Percentiles rank a stretch among this genome's conserved stretches.
phyloP scores from a whole-genome alignment of 1,140 invertebrate species.

The Adelges cooleyi region DNA sequence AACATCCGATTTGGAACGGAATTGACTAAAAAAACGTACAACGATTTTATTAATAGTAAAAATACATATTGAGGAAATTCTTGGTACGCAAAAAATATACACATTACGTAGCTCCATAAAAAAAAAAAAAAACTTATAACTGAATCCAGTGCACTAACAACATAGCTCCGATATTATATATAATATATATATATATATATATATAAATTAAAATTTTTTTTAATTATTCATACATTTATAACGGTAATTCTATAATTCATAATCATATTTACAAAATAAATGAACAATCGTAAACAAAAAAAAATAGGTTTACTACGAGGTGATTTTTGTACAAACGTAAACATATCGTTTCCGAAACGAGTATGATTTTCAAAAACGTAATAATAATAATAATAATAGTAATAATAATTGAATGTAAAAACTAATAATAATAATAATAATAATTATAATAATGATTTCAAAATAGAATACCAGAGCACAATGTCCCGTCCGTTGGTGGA shows the following conservation, averaged over 20 bases:
- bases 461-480: too few relatives aligned
- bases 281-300: slow-evolving; percentile 27
- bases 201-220: too few relatives aligned
- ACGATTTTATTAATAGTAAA: slow-evolving; percentile 22
- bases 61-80: slow-evolving; percentile 21
- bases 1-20: slow-evolving; percentile 4
- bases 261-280: slow-evolving; percentile 28
- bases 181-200: too few relatives aligned
- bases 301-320: slow-evolving; percentile 9
- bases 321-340: slow-evolving; percentile 18
- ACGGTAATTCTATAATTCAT: slow-evolving; percentile 10
- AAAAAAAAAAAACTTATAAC: neutral
- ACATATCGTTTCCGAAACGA: slow-evolving; percentile 12
- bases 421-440: too few relatives aligned
- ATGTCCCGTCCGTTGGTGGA: too few relatives aligned
- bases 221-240: neutral
- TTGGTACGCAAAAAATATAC: slow-evolving; percentile 6
- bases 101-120: slow-evolving; percentile 1
- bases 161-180: slow-evolving; percentile 3
- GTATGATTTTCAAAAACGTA: neutral
- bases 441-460: slow-evolving; percentile 3
- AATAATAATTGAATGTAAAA: slow-evolving; percentile 5
- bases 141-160: neutral
- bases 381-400: neutral
- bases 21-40: slow-evolving; percentile 21